Base-by-base conservation (phyloP, 2,888 invertebrate genomes). In the Tetranychus truncatus region DNA sequence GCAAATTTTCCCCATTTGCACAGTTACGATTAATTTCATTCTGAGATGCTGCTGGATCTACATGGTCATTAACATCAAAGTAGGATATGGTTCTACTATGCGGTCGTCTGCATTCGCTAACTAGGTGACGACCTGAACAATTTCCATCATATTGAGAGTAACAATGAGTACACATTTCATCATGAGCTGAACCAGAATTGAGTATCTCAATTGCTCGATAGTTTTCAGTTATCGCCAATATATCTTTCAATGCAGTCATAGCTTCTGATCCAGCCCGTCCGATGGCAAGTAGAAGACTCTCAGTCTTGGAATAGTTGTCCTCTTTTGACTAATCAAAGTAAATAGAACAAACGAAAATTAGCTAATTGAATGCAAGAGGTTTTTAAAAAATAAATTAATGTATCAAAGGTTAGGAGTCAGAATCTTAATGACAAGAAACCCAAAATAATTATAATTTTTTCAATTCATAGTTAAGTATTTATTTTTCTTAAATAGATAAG, bases 211-310 rank as follows among this genome's bases (percentile, higher is more conserved):
- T 69, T n/a, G 69, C 20, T 20, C 34, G 34, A 21, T 20, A 69
- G 20, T 69, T 24, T 24, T 69, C 34, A 20, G 21, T 24, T 21
- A 20, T 11, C 11, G 20, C 20, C 11, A 69, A 21, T 5, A 69
- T 24, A 24, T 69, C 69, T 69, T 69, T 69, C 69, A 69, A 69
- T 3, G 69, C 69, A 69, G 18, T 20, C 34, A 69, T 20, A 69
- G 69, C 69, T 11, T 69, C 69, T 20, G 69, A 21, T 69, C 69
- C 69, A 69, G 11, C 11, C 6, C 34, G 20, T 9, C 21, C 69
- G 20, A 69, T 69, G 69, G 69, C 34, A 11, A 69, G 69, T 69
- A 69, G 1, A 69, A 69, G 69, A 9, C 20, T 24, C 20, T 69
- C 69, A 18, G 20, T 69, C 11, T 24, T 24, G 20, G 69, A 18